Evolutionary conservation across 2,113 vertebrate species (phyloP), one percentile per base, ranked within the genome.

Genomic region (Heteronetta atricapilla): DNA sequence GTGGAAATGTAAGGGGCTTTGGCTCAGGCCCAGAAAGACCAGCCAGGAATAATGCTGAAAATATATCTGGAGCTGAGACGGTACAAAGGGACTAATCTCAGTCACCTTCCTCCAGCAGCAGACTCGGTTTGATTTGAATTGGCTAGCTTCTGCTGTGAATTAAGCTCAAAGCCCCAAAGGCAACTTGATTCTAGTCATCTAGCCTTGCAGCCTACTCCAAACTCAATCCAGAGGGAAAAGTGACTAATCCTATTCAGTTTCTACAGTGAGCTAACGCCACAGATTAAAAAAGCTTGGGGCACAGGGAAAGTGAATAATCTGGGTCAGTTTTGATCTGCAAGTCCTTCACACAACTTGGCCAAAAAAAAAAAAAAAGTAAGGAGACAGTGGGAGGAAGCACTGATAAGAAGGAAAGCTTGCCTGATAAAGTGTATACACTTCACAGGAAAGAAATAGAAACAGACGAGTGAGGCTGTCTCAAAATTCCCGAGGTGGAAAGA

Each of bases 131-230:
- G 1, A 82, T 95, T 92, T 92, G 81, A 94, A 82, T 80, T 93
- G 91, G 91, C 74, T 89, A 91, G 66, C 34, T 89, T 89, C 94
- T 91, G 84, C 33, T 79, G n/a, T 82, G 89, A 96, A 89, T 94
- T 95, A 92, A 97, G 58, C 77, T 80, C 87, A 89, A 93, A 94
- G 53, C 74, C 90, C 89, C 70, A 92, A 94, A 94, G 94, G 74
- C 89, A 91, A 94, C 93, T 82, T 1, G 0, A 12, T 90, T 93
- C 66, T 78, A 95, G 93, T 58, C 94, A 94, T 94, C 66, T 82
- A 91, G 86, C 74, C 93, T 89, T 92, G 82, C 91, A 94, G 84
- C 50, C 84, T 95, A 74, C 70, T 96, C 81, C 94, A 96, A 94
- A 94, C 67, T 92, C 17, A 0, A 55, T 91, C 89, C 93, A 87